phyloP scores from a whole-genome alignment of 1,140 invertebrate genomes.

The Meteorus sp. region DNA sequence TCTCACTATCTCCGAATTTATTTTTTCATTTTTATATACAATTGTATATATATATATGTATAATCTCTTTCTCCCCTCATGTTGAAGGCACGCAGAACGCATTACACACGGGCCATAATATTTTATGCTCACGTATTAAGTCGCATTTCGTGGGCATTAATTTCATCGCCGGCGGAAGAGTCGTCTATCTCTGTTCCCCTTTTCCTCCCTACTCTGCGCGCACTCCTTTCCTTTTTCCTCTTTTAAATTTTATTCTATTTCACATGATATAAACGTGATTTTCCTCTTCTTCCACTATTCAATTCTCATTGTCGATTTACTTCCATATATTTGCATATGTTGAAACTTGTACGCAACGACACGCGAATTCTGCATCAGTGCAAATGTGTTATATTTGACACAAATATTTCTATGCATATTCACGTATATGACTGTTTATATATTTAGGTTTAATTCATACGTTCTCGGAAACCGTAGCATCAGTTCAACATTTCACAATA shows the following conservation, averaged over 20 bases:
- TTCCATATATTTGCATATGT: slow-evolving; percentile 7
- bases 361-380: background rate
- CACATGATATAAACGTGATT: too few relatives aligned
- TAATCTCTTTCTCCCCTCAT: slow-evolving; percentile 4
- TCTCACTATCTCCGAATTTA: too few relatives aligned
- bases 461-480: too few relatives aligned
- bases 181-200: background rate
- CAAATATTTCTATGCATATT: background rate
- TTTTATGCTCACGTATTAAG: slow-evolving; percentile 29
- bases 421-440: too few relatives aligned
- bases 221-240: too few relatives aligned
- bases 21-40: slow-evolving; percentile 5
- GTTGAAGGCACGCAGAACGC: slow-evolving; percentile 20
- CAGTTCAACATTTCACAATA: background rate
- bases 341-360: background rate
- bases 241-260: too few relatives aligned
- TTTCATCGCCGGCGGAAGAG: slow-evolving; percentile 21
- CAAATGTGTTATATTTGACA: background rate
- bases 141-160: slow-evolving; percentile 31
- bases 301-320: too few relatives aligned
- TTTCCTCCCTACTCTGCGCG: too few relatives aligned
- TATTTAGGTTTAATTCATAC: too few relatives aligned
- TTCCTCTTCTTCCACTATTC: too few relatives aligned
- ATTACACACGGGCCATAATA: slow-evolving; percentile 26
- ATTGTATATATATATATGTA: background rate